A percentile compares a stretch with the other conserved stretches of the same genome.
phyloP scores from a whole-genome alignment of 2,113 vertebrate genomes.

The Danionella cerebrum region DNA sequence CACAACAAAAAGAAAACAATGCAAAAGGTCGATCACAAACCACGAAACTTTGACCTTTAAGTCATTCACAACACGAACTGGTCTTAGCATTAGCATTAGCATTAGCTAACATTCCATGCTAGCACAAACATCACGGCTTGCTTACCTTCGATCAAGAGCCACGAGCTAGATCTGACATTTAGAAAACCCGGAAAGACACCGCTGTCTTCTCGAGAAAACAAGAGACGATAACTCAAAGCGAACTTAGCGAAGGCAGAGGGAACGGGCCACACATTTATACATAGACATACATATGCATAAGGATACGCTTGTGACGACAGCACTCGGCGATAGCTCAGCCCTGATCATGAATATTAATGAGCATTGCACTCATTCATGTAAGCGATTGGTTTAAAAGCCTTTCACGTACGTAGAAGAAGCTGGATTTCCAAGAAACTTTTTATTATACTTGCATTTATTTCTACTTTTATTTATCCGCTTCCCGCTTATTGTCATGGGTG shows the following conservation, averaged over 20 bases:
- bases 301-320: no score
- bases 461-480: no score
- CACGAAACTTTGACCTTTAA: not conserved
- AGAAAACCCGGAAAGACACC: not conserved
- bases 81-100: not conserved
- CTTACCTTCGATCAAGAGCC: not conserved
- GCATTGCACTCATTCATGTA: no score
- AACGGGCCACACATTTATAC: no score
- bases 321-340: no score
- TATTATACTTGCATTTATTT: no score
- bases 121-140: not conserved
- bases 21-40: not conserved
- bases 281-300: no score
- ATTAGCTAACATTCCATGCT: not conserved
- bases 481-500: no score
- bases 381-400: no score
- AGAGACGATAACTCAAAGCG: not conserved
- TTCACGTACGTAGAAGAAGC: no score
- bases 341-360: not conserved
- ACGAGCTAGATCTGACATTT: not conserved
- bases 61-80: not conserved
- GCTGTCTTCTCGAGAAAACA: no score
- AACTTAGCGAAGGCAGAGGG: not conserved
- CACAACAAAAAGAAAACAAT: not conserved
- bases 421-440: no score